A percentile compares a stretch with the other conserved stretches of the same genome.
Conservation (phyloP, 2,797 vertebrate species). For the Hyperoplus lanceolatus region DNA sequence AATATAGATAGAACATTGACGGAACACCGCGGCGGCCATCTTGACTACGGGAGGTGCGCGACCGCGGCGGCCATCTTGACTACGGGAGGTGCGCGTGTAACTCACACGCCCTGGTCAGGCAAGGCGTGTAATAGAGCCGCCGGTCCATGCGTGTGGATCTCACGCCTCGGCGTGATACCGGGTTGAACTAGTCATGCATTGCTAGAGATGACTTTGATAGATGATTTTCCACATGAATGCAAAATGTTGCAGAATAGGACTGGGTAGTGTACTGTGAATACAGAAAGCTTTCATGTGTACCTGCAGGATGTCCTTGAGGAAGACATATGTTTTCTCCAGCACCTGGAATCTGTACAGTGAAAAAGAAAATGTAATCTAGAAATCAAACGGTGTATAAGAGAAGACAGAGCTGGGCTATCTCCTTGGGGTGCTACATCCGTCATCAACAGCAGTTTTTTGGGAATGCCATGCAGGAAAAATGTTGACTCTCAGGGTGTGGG, state of each 20-base stretch:
- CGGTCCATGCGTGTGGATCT: too few species aligned
- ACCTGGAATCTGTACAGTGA: slow-evolving; percentile 50
- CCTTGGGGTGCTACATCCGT: slow-evolving; percentile 49
- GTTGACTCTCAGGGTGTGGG: slow-evolving; percentile 23
- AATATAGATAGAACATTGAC: too few species aligned
- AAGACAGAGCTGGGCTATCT: slow-evolving; percentile 58
- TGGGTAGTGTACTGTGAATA: slow-evolving; percentile 38
- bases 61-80: too few species aligned
- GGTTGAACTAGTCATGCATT: slow-evolving; percentile 36
- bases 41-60: too few species aligned
- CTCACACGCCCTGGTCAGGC: too few species aligned
- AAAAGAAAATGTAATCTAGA: slow-evolving; percentile 33
- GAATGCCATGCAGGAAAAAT: slow-evolving; percentile 39
- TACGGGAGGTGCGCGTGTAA: too few species aligned
- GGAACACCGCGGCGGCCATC: too few species aligned
- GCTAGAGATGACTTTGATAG: slow-evolving; percentile 52
- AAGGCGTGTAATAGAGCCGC: too few species aligned
- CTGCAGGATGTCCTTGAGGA: slow-evolving; percentile 50
- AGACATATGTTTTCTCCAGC: slow-evolving; percentile 33
- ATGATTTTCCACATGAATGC: slow-evolving; percentile 68
- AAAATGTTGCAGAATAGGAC: slow-evolving; percentile 44
- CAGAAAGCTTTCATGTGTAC: slow-evolving; percentile 42
- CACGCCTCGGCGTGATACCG: too few species aligned
- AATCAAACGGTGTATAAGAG: slow-evolving; percentile 53
- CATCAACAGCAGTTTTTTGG: slow-evolving; percentile 70